Conservation (phyloP, 37 sponge, comb jelly and placozoan genomes). For the Aplysina aerophoba region DNA sequence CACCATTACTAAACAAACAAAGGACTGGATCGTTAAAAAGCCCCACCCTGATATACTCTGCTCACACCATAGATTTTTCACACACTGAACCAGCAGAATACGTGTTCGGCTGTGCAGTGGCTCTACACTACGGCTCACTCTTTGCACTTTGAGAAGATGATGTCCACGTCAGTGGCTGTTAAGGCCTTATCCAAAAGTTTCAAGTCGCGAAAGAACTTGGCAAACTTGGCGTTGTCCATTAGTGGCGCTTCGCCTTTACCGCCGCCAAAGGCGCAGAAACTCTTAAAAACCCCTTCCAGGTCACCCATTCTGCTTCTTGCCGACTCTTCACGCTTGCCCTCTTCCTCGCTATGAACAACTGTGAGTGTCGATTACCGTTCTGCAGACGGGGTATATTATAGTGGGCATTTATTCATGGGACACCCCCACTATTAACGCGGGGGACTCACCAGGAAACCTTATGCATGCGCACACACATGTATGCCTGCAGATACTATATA, state of each 20-base stretch:
- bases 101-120: too few species aligned
- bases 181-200: constrained; percentile 81
- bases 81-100: too few species aligned
- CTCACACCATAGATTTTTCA: too few species aligned
- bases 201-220: constrained; percentile 79
- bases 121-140: constrained; percentile 32
- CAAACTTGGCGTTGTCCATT: constrained; percentile 89
- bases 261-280: constrained; percentile 67
- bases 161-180: constrained; percentile 89
- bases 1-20: too few species aligned
- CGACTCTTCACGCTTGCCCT: background rate
- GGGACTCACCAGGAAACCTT: too few species aligned
- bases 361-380: background rate
- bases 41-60: too few species aligned
- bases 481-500: too few species aligned
- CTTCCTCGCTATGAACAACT: too few species aligned
- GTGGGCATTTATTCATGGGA: too few species aligned
- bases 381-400: background rate
- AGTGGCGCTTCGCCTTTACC: constrained; percentile 46
- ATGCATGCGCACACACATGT: too few species aligned
- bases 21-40: too few species aligned
- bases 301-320: background rate
- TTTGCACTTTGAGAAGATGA: constrained; percentile 79
- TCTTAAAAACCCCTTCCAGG: constrained; percentile 57
- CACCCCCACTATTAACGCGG: too few species aligned